Evolutionary conservation across 2,113 vertebrate genomes (phyloP).

Genomic region (Cygnus atratus): DNA sequence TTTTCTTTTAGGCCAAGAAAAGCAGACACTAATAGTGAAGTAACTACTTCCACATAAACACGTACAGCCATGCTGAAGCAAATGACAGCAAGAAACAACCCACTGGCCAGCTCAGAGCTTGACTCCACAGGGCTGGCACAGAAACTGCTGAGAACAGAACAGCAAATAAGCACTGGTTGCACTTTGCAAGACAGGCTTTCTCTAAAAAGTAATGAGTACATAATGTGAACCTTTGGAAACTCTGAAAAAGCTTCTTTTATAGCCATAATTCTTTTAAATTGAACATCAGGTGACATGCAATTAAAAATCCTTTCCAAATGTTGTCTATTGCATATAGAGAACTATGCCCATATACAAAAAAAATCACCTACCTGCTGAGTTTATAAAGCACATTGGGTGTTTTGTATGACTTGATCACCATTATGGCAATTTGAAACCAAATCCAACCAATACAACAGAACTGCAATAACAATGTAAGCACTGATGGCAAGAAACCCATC

Average conservation of each 20-base stretch:
- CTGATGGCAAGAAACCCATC: accelerated
- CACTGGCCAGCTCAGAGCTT: not conserved
- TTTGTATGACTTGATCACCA: accelerated
- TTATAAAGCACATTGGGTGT: accelerated
- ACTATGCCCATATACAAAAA: accelerated
- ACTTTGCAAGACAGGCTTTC: not conserved
- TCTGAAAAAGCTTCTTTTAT: not conserved
- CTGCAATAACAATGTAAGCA: not conserved
- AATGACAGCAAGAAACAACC: not conserved
- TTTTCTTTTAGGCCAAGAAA: not conserved
- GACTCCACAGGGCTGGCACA: not conserved
- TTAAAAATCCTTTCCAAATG: not conserved
- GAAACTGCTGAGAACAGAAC: not conserved
- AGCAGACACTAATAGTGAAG: not conserved
- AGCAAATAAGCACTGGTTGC: accelerated
- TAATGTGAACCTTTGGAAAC: not conserved
- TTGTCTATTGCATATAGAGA: accelerated
- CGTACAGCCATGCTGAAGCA: accelerated
- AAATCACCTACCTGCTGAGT: accelerated
- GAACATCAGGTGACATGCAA: not conserved
- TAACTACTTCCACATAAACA: not conserved
- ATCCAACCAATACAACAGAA: accelerated
- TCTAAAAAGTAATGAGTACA: not conserved
- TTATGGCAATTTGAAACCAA: not conserved
- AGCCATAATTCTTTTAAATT: not conserved